A percentile compares a stretch with the other conserved stretches of the same genome.
phyloP scores from a whole-genome alignment of 2,113 vertebrate species.

The Oryzias melastigma region DNA sequence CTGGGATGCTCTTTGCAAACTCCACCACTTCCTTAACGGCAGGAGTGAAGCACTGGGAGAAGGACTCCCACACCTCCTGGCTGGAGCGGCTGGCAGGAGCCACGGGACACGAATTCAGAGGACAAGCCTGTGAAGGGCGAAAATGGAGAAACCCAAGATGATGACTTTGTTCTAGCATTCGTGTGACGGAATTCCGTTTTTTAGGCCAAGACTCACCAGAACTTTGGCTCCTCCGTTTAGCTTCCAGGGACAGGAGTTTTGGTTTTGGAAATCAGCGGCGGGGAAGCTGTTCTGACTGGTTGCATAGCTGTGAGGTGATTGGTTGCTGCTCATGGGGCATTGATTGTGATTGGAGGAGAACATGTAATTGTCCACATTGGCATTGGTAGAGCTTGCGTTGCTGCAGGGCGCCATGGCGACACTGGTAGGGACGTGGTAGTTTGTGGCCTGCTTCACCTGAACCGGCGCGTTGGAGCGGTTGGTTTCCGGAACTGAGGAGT shows the following conservation, averaged over 20 bases:
- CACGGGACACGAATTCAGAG: slow-evolving; percentile 79
- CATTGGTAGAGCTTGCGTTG: slow-evolving; percentile 42
- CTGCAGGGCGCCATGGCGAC: slow-evolving; percentile 46
- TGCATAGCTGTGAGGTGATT: slow-evolving; percentile 38
- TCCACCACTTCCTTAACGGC: slow-evolving; percentile 82
- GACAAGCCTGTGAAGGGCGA: slow-evolving; percentile 72
- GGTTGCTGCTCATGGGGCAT: slow-evolving; percentile 47
- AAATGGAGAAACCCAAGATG: neutral
- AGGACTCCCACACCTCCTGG: slow-evolving; percentile 82
- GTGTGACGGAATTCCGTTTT: neutral
- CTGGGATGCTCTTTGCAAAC: slow-evolving; percentile 83
- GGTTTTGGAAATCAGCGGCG: slow-evolving; percentile 50
- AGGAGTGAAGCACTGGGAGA: slow-evolving; percentile 83
- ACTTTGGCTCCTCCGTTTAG: slow-evolving; percentile 76
- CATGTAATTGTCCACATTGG: slow-evolving; percentile 61
- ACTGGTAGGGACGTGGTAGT: slow-evolving; percentile 39
- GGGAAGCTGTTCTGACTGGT: slow-evolving; percentile 57
- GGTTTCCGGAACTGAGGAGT: slow-evolving; percentile 28
- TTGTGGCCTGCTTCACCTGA: slow-evolving; percentile 41
- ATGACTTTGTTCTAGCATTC: neutral
- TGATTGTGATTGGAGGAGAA: slow-evolving; percentile 64
- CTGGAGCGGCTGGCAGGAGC: slow-evolving; percentile 75
- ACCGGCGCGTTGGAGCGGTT: slow-evolving; percentile 2
- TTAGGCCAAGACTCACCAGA: slow-evolving; percentile 65
- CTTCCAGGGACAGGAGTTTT: slow-evolving; percentile 76